Evolutionary conservation across 2,797 vertebrate genomes (phyloP), one percentile per base, ranked within the genome.

Genomic region (Neoniphon sammara): DNA sequence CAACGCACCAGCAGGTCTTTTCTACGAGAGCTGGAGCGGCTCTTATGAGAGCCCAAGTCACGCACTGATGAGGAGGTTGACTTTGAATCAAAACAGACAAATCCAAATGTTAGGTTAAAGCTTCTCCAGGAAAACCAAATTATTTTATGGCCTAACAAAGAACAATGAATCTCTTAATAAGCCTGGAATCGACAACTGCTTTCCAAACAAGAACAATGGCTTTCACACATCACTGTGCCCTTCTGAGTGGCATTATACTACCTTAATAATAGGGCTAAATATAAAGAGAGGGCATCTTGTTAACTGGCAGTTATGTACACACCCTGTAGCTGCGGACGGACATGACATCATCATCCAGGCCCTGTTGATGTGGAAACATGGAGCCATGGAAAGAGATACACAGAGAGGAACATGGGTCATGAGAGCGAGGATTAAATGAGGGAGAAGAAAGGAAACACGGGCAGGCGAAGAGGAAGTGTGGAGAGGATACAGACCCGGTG

Each of bases 401-500:
- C 47, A 78, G 78, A 79, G 52, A 82, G 72, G 75, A 67, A 84
- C 59, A 89, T 47, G 53, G 71, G 70, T 74, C 79, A 86, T 58
- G 71, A 82, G 52, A 82, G 77, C 71, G 60, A 39, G 44, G 20
- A 83, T 80, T 87, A 77, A 79, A 73, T 82, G 21, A 57, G 76
- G 75, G 74, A 78, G 80, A 86, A 70, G 71, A 83, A 68, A 68
- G 71, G 69, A 89, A 88, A 80, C 46, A 47, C 15, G 77, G 69
- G 56, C 34, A 82, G 77, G 75, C 47, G 82, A 84, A 77, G 68
- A 77, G 85, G 78, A 83, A 86, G 75, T 75, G 84, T 46, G 86
- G 53, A 34, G 57, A 59, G 75, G 89, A 91, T 96, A 99, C 97
- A 94, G 94, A 99, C 97, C 97, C 95, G 95, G 63, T 88, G 93